These are phyloP conservation scores for Butorides virescens DNA, from an alignment of 2,113 vertebrate genomes.

Conservation along the genomic window DNA sequence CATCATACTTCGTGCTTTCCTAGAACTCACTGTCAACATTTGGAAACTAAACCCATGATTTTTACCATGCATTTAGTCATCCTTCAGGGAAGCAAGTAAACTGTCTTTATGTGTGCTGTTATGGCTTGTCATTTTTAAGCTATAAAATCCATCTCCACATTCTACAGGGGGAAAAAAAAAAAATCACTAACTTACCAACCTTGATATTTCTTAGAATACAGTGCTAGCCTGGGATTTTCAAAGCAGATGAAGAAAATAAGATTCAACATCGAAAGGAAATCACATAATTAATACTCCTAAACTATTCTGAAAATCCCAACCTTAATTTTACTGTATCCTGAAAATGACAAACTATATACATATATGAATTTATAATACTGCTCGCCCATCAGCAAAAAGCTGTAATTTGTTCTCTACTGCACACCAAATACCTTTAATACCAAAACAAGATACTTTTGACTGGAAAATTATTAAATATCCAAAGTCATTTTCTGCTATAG, in stretches of 20 bases:
- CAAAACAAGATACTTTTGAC: background rate
- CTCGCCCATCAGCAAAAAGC: background rate
- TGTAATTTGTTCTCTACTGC: background rate
- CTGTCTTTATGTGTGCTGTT: background rate
- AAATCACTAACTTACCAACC: background rate
- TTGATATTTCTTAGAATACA: background rate
- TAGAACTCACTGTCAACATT: background rate
- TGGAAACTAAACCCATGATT: background rate
- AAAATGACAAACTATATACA: background rate
- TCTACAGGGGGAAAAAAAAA: background rate
- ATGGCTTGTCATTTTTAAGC: background rate
- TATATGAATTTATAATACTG: background rate
- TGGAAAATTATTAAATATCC: background rate
- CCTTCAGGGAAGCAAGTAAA: background rate
- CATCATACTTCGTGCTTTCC: background rate
- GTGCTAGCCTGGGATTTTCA: background rate
- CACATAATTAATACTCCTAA: background rate
- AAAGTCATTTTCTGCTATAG: background rate
- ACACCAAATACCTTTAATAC: background rate
- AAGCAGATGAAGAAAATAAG: background rate
- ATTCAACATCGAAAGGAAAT: background rate
- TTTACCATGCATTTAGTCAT: background rate
- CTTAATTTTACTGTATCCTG: background rate
- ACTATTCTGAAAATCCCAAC: background rate
- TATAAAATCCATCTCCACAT: background rate